These are phyloP conservation scores for Halocynthia aurantium DNA, from an alignment of 23 tunicate species.

Conservation along the genomic window DNA sequence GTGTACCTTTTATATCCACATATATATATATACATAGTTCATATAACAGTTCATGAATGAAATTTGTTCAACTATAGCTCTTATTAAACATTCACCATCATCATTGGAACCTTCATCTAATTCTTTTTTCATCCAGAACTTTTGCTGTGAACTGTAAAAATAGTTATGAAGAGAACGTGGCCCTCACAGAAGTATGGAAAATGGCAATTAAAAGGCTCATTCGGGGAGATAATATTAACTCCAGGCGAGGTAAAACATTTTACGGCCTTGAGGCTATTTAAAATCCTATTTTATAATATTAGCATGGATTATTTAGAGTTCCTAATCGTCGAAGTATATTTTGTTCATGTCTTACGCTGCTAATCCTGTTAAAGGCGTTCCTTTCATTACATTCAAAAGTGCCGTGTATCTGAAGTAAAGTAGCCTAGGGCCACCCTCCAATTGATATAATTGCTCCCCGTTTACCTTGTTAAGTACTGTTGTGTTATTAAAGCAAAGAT, in stretches of 20 bases:
- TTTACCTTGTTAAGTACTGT: no score
- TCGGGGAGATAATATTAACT: slow-evolving; percentile 27
- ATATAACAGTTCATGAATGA: background rate
- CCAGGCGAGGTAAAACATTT: slow-evolving; percentile 29
- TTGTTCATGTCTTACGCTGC: no score
- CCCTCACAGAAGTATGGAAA: slow-evolving; percentile 55
- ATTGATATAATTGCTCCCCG: no score
- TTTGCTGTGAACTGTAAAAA: slow-evolving; percentile 23
- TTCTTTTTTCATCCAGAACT: slow-evolving; percentile 34
- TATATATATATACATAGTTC: slow-evolving; percentile 1
- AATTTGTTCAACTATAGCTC: background rate
- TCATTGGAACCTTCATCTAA: background rate
- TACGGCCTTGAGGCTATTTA: background rate
- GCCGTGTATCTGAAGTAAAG: background rate
- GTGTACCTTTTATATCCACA: background rate
- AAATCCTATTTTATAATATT: background rate
- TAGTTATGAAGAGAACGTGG: slow-evolving; percentile 23
- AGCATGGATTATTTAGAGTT: background rate
- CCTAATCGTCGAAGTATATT: no score
- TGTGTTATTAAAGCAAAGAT: background rate
- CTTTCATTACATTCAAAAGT: background rate
- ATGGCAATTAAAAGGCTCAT: slow-evolving; percentile 46
- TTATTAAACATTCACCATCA: background rate
- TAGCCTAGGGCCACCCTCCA: background rate
- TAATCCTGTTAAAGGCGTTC: no score